Conservation (phyloP, 2,888 invertebrate genomes). For the Mythimna albipuncta region DNA sequence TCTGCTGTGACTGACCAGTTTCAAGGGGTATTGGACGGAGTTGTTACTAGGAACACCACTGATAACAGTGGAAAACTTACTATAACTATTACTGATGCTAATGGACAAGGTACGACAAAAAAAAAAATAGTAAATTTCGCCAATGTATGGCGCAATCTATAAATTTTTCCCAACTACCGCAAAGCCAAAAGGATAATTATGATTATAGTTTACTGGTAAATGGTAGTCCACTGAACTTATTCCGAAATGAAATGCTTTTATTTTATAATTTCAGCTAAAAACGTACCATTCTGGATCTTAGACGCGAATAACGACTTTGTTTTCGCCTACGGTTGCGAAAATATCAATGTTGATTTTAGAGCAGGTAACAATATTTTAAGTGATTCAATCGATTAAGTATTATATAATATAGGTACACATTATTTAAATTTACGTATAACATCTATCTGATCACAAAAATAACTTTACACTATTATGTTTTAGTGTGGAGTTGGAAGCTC, state of each 20-base stretch:
- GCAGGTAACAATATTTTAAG: constrained; percentile 71
- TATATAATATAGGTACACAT: no score
- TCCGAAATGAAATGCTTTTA: background rate
- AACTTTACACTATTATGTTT: constrained; percentile 13
- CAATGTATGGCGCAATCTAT: no score
- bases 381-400: background rate
- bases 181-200: background rate
- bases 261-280: constrained; percentile 68
- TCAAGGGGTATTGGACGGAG: constrained; percentile 61
- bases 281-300: constrained; percentile 76
- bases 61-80: constrained; percentile 74
- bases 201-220: background rate
- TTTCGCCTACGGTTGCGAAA: constrained; percentile 91
- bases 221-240: background rate
- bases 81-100: constrained; percentile 64
- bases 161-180: background rate
- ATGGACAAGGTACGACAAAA: constrained; percentile 60
- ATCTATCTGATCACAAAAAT: background rate
- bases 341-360: constrained; percentile 73
- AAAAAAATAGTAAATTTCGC: background rate
- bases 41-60: constrained; percentile 64
- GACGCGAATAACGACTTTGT: constrained; percentile 90
- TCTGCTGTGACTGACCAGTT: constrained; percentile 72
- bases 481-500: constrained; percentile 86
- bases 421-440: background rate